Evolutionary conservation across 2,797 vertebrate species (phyloP).

Genomic region (Enteromius mattozi): DNA sequence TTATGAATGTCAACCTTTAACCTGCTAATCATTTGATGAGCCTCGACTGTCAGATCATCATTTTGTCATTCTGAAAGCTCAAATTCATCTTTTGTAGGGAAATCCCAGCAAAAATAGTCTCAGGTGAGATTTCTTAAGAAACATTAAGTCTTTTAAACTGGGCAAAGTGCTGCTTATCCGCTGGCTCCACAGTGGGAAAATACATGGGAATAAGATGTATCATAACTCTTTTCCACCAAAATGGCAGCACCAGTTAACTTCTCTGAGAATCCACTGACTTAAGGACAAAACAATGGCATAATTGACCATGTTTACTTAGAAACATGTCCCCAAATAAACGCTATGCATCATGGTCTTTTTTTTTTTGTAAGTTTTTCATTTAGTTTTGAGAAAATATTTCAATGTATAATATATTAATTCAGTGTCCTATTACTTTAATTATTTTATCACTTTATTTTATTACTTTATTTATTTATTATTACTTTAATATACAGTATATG

Average conservation of each 20-base stretch:
- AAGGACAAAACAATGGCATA: not conserved
- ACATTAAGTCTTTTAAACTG: slow-evolving; percentile 2
- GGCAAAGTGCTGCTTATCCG: not conserved
- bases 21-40: slow-evolving; percentile 37
- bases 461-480: too few relatives aligned
- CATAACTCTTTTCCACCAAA: not conserved
- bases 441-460: too few relatives aligned
- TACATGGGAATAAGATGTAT: not conserved
- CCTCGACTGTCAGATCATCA: not conserved
- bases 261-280: not conserved
- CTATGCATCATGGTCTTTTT: not conserved
- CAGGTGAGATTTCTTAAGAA: not conserved
- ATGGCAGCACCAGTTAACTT: not conserved
- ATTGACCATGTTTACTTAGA: not conserved
- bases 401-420: not conserved
- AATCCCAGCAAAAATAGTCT: not conserved
- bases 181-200: not conserved
- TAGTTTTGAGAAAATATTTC: not conserved
- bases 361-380: not conserved
- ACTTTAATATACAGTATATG: not conserved
- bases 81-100: slow-evolving; percentile 1
- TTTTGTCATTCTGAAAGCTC: slow-evolving; percentile 35
- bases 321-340: not conserved
- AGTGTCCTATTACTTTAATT: not conserved
- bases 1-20: slow-evolving; percentile 44